Evolutionary conservation across 2,888 invertebrate species (phyloP).

Genomic region (Pilophorus perplexus): DNA sequence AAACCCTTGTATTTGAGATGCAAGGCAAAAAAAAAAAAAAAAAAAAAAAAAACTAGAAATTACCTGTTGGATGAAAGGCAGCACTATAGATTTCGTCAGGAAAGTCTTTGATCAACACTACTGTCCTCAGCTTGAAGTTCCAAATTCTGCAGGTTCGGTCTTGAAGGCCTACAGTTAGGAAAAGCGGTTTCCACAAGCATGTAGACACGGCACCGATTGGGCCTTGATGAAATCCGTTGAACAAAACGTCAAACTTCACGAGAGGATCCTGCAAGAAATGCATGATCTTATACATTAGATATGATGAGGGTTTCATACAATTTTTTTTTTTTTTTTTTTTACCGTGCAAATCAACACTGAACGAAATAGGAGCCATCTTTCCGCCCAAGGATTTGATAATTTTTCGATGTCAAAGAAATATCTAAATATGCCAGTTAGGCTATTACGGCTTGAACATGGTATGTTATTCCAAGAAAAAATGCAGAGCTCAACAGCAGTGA

Average conservation of each 20-base stretch:
- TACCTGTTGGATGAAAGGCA: constrained; percentile 65
- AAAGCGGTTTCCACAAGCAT: constrained; percentile 86
- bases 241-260: constrained; percentile 58
- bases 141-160: constrained; percentile 87
- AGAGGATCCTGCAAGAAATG: constrained; percentile 18
- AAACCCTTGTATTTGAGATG: no score
- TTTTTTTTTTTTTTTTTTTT: constrained; percentile 53
- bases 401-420: no score
- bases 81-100: constrained; percentile 77
- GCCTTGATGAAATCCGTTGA: constrained; percentile 73
- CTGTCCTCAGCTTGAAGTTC: constrained; percentile 82
- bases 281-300: not conserved
- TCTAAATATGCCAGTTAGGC: no score
- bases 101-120: constrained; percentile 76
- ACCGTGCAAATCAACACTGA: constrained; percentile 58
- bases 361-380: not conserved
- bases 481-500: no score
- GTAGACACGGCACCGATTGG: constrained; percentile 75
- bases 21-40: no score
- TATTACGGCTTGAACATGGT: no score
- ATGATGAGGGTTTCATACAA: not conserved
- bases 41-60: no score
- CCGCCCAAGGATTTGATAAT: no score
- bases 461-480: no score
- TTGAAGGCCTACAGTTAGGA: constrained; percentile 73